Base-by-base conservation (phyloP, 2,888 invertebrate species). In the Netelia virgata region DNA sequence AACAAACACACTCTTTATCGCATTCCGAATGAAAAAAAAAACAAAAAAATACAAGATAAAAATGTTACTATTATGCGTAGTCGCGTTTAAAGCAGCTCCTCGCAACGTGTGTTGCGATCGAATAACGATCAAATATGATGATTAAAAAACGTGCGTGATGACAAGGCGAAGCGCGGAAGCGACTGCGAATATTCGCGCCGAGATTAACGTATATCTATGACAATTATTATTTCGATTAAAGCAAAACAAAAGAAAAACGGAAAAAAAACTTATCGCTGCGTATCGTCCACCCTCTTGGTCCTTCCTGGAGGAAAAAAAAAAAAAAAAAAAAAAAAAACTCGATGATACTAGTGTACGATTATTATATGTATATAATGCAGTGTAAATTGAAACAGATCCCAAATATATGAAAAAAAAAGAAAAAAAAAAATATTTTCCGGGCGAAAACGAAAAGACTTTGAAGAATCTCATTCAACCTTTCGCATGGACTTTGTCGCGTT, bases 321-420 rank as follows among this genome's bases (percentile, higher is more conserved):
- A 47, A 53, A 47, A 53, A 55, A 63, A 63, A 82, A 55, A 53
- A 47, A 53, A 55, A 63, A 63, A 83, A 61, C 41, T 80, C 78
- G 43, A 72, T 69, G 18, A 77, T 84, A 55, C 63, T 78, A 83
- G 68, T 78, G 14, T 84, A 78, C 82, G 78, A 75, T 72, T 82
- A 82, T 85, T 84, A 82, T 88, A 89, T 91, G 90, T 91, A 91
- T 90, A 91, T 89, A 90, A 68, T 75, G 85, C 88, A 91, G 87
- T 92, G 91, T 91, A 91, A 88, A 91, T 90, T 90, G 88, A 87
- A 88, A 86, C 82, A 89, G 82, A 86, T 87, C 87, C 90, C 88
- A 91, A 92, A 93, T 93, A 93, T 92, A 92, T 88, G 87, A 91
- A 78, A 84, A 81, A 68, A 88, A 89, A 88, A 86, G 63, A 47